phyloP scores from a whole-genome alignment of 2,888 invertebrate genomes.

The Seladonia tumulorum region DNA sequence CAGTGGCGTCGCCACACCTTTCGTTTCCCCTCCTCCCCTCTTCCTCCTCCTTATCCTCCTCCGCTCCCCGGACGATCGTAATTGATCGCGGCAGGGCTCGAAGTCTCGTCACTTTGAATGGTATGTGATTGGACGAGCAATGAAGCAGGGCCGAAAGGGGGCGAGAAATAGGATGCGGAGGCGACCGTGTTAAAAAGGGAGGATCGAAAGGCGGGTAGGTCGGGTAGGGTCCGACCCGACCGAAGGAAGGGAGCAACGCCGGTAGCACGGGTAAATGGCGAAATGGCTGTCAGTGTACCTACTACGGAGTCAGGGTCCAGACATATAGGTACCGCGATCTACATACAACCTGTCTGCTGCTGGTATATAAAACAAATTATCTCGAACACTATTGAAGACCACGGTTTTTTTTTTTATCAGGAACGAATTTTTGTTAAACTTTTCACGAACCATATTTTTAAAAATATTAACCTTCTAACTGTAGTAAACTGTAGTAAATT shows the following conservation, averaged over 20 bases:
- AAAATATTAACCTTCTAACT: background rate
- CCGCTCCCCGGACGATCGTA: conserved; percentile 66
- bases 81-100: conserved; percentile 75
- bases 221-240: conserved; percentile 31
- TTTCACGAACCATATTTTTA: too few species aligned
- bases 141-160: conserved; percentile 68
- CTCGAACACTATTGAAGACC: background rate
- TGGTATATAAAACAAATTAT: background rate
- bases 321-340: background rate
- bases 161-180: conserved; percentile 55
- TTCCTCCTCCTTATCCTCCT: too few species aligned
- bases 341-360: background rate
- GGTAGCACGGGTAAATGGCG: conserved; percentile 29
- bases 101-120: conserved; percentile 78
- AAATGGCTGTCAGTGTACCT: conserved; percentile 4
- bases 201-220: conserved; percentile 45
- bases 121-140: conserved; percentile 79
- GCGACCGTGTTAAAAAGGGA: conserved; percentile 53
- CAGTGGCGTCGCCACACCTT: conserved; percentile 41
- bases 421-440: background rate
- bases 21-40: too few species aligned
- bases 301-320: background rate
- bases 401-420: background rate
- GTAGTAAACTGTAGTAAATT: too few species aligned
- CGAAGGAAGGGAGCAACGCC: conserved; percentile 31